Evolutionary conservation across 2,797 vertebrate species (phyloP), one percentile per base, ranked within the genome.

Genomic region (Naso thynnoides): DNA sequence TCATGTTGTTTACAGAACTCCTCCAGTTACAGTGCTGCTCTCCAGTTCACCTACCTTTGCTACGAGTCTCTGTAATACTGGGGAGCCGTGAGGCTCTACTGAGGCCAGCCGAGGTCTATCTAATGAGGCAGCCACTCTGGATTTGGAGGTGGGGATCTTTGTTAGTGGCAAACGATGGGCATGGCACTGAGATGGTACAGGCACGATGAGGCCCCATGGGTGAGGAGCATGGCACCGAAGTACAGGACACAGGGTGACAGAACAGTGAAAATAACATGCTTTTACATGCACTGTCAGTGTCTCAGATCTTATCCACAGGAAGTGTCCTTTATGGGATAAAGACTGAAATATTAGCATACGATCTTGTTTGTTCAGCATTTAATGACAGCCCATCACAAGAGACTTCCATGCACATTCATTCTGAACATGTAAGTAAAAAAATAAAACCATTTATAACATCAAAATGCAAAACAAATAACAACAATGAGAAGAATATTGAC

Each of bases 61-160:
- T 69, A 56, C 62, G 55, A 85, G 79, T 70, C 85, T 86, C 65
- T 89, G 81, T 82, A 87, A 80, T 63, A 86, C 62, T 48, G 82
- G 55, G 36, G 78, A 90, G 89, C 91, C 86, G 84, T 87, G 89
- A 77, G 94, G 92, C 88, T 93, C 95, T 39, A 91, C 85, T 73
- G 95, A 94, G 63, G 93, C 94, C 83, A 92, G 93, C 76, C 86
- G 93, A 75, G 78, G 87, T 93, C 86, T 94, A 90, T 88, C 92
- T 93, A 86, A 90, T 48, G 70, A 77, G 55, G 70, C 39, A 78
- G 86, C 90, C 89, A 83, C 79, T 88, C 92, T 88, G 76, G 76
- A 93, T 90, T 94, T 95, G 90, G 92, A 96, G 93, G 93, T 95
- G 92, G 96, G 95, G 92, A 96, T 96, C 96, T 97, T 97, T 96